Conservation (phyloP, 2,797 vertebrate genomes). For the Staurois parvus region DNA sequence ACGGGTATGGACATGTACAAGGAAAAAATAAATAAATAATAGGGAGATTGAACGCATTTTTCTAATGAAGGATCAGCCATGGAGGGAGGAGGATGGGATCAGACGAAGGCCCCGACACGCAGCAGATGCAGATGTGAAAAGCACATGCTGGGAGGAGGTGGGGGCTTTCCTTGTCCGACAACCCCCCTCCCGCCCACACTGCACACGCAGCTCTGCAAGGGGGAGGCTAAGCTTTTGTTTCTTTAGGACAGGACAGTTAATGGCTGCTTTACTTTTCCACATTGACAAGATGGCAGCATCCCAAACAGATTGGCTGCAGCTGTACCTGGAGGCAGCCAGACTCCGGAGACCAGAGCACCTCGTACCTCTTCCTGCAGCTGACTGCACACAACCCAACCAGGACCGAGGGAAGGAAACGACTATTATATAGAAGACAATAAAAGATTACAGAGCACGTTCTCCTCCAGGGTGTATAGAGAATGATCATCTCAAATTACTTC, state of each 20-base stretch:
- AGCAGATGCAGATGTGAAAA: conserved; percentile 1
- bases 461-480: no score
- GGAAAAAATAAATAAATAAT: not conserved
- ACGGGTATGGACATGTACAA: conserved; percentile 50
- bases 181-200: conserved; percentile 44
- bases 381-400: not conserved
- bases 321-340: not conserved
- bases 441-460: no score
- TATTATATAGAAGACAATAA: no score
- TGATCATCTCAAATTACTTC: no score
- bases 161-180: conserved; percentile 22
- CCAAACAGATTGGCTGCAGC: conserved; percentile 9
- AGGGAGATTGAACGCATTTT: conserved; percentile 5
- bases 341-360: no score
- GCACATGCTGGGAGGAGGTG: conserved; percentile 38
- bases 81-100: conserved; percentile 25
- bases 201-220: conserved; percentile 47
- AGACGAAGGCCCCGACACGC: not conserved
- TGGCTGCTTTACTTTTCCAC: conserved; percentile 58
- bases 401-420: not conserved
- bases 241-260: conserved; percentile 61
- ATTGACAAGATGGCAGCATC: conserved; percentile 61
- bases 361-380: not conserved
- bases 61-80: not conserved
- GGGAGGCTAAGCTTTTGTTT: conserved; percentile 50